Conservation (phyloP, 2,888 invertebrate species). For the Macropis europaea region DNA sequence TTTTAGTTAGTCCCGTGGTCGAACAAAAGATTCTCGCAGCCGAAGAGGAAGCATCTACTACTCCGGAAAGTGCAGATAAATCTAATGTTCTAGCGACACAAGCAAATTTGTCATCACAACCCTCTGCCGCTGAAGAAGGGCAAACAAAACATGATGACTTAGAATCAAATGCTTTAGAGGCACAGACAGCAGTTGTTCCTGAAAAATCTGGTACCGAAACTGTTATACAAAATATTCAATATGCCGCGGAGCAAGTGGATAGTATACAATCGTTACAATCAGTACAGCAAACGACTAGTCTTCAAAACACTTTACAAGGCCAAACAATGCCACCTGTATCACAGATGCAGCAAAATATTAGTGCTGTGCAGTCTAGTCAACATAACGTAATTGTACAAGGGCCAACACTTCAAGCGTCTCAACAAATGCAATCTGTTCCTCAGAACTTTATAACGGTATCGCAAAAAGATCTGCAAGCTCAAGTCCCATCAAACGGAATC, state of each 20-base stretch:
- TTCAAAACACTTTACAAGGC: conserved; percentile 53
- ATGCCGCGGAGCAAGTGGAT: conserved; percentile 48
- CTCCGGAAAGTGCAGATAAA: conserved; percentile 30
- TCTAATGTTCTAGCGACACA: conserved; percentile 20
- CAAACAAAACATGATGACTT: conserved; percentile 41
- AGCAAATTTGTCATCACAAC: conserved; percentile 13
- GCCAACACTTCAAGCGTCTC: conserved; percentile 46
- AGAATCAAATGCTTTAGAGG: conserved; percentile 35
- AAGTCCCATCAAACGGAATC: conserved; percentile 43
- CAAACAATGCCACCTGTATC: conserved; percentile 44
- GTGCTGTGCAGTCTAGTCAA: conserved; percentile 56
- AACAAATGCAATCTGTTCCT: conserved; percentile 47
- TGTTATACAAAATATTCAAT: conserved; percentile 25
- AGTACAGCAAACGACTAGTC: conserved; percentile 34
- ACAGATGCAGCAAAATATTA: conserved; percentile 43
- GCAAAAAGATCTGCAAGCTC: conserved; percentile 58
- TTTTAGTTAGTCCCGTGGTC: conserved; percentile 90
- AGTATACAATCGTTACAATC: conserved; percentile 40
- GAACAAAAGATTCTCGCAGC: conserved; percentile 79
- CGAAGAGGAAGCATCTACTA: conserved; percentile 42
- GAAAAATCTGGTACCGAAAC: conserved; percentile 39
- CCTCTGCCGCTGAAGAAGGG: conserved; percentile 19
- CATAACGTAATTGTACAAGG: conserved; percentile 56
- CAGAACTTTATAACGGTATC: conserved; percentile 37
- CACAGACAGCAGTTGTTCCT: conserved; percentile 12